These are phyloP conservation scores for Zingel zingel DNA, from an alignment of 2,113 vertebrate genomes.

Conservation along the genomic window DNA sequence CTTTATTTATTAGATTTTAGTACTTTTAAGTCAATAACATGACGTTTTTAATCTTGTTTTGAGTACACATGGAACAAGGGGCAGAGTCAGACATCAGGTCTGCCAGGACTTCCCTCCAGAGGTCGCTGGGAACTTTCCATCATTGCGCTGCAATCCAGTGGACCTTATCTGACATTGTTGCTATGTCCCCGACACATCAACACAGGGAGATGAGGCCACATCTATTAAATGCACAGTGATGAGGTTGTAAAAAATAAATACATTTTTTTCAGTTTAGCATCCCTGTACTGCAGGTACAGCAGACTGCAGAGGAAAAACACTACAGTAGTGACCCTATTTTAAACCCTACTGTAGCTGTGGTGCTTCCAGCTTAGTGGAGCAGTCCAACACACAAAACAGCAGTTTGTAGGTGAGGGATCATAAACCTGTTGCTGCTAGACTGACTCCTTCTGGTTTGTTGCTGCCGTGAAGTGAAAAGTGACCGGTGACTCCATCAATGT, in stretches of 20 bases:
- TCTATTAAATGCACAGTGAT: neutral
- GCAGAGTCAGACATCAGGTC: neutral
- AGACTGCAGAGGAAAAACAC: neutral
- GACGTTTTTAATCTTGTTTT: neutral
- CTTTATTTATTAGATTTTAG: neutral
- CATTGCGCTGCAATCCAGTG: conserved; percentile 7
- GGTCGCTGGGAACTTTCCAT: conserved; percentile 4
- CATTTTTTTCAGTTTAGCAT: neutral
- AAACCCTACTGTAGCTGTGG: neutral
- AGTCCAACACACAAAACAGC: neutral
- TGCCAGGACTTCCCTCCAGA: conserved; percentile 15
- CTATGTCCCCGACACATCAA: neutral
- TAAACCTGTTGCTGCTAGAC: neutral
- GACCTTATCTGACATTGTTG: conserved; percentile 32
- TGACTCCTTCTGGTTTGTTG: neutral
- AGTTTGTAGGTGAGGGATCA: neutral
- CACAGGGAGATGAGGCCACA: neutral
- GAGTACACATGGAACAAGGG: neutral
- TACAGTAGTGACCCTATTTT: neutral
- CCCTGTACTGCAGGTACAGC: neutral
- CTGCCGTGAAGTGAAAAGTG: neutral
- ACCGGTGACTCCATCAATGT: neutral
- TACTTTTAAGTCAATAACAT: neutral
- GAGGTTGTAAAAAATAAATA: neutral
- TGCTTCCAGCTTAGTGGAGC: neutral